A percentile compares a stretch with the other conserved stretches of the same genome.
Evolutionary conservation across 2,113 vertebrate species (phyloP).

Genomic region (Nycticorax nycticorax): DNA sequence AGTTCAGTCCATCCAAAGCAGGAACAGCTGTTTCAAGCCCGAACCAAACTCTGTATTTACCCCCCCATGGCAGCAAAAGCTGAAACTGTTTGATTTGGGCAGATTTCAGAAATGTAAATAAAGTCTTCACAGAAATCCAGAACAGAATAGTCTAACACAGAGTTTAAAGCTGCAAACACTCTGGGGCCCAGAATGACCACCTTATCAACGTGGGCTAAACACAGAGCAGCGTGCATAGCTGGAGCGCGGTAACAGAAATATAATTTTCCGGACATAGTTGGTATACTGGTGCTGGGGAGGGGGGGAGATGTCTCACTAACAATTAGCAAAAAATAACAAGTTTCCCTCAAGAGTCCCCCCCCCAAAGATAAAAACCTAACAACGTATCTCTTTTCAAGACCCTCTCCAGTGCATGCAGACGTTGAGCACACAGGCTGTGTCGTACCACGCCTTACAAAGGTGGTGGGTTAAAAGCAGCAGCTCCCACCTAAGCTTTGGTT

Average conservation of each 20-base stretch:
- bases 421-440: background rate
- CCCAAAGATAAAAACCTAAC: background rate
- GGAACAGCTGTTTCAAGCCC: background rate
- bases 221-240: accelerated
- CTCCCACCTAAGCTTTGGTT: background rate
- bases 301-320: background rate
- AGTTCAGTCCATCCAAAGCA: background rate
- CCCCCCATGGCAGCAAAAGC: background rate
- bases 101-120: background rate
- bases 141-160: accelerated
- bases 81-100: background rate
- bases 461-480: background rate
- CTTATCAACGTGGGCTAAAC: background rate
- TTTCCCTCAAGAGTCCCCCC: background rate
- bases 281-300: too few species aligned
- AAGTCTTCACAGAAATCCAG: background rate
- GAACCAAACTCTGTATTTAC: background rate
- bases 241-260: accelerated
- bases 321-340: background rate
- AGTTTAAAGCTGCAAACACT: background rate
- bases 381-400: background rate
- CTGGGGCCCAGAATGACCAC: background rate
- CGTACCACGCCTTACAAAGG: background rate
- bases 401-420: accelerated
- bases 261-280: background rate